Conservation (phyloP, 37 sponge, comb jelly and placozoan species). For the Cladorhizidae sp. region DNA sequence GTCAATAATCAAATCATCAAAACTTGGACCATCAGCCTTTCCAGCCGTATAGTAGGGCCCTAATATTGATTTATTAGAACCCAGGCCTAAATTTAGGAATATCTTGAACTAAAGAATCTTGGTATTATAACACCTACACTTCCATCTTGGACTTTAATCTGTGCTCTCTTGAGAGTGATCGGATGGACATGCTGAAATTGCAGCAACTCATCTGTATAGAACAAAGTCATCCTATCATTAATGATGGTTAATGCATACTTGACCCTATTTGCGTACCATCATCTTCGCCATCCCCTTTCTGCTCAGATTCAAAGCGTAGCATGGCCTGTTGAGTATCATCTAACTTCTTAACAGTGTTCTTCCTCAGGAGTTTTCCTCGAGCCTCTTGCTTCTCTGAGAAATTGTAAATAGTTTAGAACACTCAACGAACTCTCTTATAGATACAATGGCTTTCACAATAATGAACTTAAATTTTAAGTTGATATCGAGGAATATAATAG, state of each 20-base stretch:
- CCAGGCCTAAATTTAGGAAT: too few relatives aligned
- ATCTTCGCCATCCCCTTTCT: slow-evolving; percentile 11
- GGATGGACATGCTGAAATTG: slow-evolving; percentile 35
- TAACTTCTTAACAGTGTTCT: not conserved
- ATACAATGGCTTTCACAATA: too few relatives aligned
- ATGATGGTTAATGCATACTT: not conserved
- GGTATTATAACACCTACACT: slow-evolving; percentile 1
- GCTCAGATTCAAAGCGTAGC: not conserved
- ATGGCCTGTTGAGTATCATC: slow-evolving; percentile 15
- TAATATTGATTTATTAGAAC: too few relatives aligned
- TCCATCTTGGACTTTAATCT: slow-evolving; percentile 23
- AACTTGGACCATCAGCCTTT: too few relatives aligned
- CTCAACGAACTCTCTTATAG: too few relatives aligned
- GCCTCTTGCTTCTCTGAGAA: not conserved
- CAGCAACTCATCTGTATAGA: slow-evolving; percentile 24
- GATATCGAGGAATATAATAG: too few relatives aligned
- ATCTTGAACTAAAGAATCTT: too few relatives aligned
- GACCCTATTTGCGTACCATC: not conserved
- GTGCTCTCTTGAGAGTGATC: slow-evolving; percentile 33
- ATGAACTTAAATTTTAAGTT: too few relatives aligned
- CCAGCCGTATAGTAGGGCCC: too few relatives aligned
- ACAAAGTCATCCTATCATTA: not conserved
- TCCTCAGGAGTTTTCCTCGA: not conserved
- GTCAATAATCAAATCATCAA: too few relatives aligned
- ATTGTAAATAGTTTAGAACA: too few relatives aligned